Evolutionary conservation across 2,797 vertebrate species (phyloP), one percentile per base, ranked within the genome.

Genomic region (Crenuchus spilurus): DNA sequence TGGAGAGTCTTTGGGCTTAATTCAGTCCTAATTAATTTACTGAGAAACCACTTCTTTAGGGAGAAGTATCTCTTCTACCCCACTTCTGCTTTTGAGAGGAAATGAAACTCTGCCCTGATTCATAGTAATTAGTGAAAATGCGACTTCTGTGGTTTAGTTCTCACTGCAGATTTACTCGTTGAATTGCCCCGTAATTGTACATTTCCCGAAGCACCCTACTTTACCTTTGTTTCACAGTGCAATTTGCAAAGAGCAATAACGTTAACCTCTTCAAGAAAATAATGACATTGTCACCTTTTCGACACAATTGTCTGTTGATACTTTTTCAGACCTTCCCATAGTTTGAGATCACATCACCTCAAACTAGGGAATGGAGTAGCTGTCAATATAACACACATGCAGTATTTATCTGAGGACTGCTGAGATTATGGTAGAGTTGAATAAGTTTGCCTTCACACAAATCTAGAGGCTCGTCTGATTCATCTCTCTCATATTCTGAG

Each of bases 211-310:
- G 62, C 62, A 72, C 54, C 69, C 42, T 42, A 72, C 26, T 51
- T 72, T 41, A 26, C 14, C 48, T n/a, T 63, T 46, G 52, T 66
- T 64, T 72, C 69, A 77, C 69, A 77, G 75, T 66, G 75, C 62
- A 66, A 13, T 72, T 60, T 72, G 24, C n/a, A 66, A 71, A 52
- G 44, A 42, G 60, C 41, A 14, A 49, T 48, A 39, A 46, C 22
- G 42, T 42, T 24, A 11, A 20, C 3, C 41, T 66, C n/a, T 64
- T 64, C 14, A 24, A 31, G 61, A 35, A 42, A 54, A 54, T 14
- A 51, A 24, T 10, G 30, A 28, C 3, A 6, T 48, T 35, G 24
- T 52, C 13, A 33, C 55, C 33, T 51, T 18, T 65, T 42, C 22
- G 30, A 13, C 1, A 20, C 41, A 42, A 8, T 54, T 54, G 6